Evolutionary conservation across 2,797 vertebrate species (phyloP).

Genomic region (Lagocephalus sceleratus): DNA sequence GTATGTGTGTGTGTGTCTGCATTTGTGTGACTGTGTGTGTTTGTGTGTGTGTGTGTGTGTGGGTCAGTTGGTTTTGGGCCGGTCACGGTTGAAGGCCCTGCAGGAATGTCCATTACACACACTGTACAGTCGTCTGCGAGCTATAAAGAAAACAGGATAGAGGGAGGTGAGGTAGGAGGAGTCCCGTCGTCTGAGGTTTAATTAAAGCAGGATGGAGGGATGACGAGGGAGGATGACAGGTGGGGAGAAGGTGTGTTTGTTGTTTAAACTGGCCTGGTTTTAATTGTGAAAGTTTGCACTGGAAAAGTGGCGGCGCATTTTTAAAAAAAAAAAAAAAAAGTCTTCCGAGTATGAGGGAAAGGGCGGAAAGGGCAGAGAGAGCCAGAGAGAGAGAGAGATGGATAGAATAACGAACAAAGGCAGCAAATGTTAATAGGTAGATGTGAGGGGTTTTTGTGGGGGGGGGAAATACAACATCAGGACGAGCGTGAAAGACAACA

Average conservation of each 20-base stretch:
- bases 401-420: background rate
- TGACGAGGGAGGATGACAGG: background rate
- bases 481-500: no score
- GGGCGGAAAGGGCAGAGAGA: no score
- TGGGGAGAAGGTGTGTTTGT: slow-evolving; percentile 8
- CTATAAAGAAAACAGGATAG: slow-evolving; percentile 61
- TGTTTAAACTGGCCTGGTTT: slow-evolving; percentile 9
- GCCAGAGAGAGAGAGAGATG: no score
- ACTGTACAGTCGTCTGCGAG: slow-evolving; percentile 63
- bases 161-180: slow-evolving; percentile 12
- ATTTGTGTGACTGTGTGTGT: slow-evolving; percentile 21
- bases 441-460: no score
- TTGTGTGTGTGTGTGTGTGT: slow-evolving; percentile 43
- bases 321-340: no score
- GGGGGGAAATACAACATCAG: no score
- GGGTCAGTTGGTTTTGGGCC: slow-evolving; percentile 63
- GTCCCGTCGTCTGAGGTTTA: slow-evolving; percentile 37
- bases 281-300: background rate
- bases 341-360: no score
- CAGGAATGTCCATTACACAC: slow-evolving; percentile 68
- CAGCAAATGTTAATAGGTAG: background rate
- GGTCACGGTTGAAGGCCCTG: slow-evolving; percentile 60
- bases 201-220: slow-evolving; percentile 42
- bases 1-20: slow-evolving; percentile 6
- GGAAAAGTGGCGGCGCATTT: no score